Base-by-base conservation (phyloP, 2,113 vertebrate species). In the Reinhardtius hippoglossoides region DNA sequence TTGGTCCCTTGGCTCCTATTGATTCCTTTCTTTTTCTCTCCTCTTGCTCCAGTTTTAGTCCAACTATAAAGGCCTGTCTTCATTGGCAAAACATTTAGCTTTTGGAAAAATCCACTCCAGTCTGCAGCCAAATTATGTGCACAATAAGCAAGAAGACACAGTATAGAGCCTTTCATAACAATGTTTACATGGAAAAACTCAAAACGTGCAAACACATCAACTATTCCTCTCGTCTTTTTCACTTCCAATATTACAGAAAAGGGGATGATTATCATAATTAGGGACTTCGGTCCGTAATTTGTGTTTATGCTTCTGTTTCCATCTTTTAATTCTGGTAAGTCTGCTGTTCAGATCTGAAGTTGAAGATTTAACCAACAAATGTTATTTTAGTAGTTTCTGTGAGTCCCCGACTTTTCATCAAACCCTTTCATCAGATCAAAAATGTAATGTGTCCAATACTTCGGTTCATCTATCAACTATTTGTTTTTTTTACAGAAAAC, bases 11-110 rank as follows among this genome's bases (percentile, higher is more conserved):
- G 78, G 71, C 79, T 73, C 27, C 26, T 89, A 93, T 91, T 80
- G 92, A 92, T 93, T 78, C 55, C 63, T 80, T 91, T 90, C 52
- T 77, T 20, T 78, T 73, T 59, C 70, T 80, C 71, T 74, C 54
- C 73, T 73, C 21, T 58, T 73, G 52, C 88, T 84, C 76, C 72
- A 26, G 81, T 72, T 80, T 74, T 80, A 69, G 23, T 83, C 65
- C 80, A 31, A 76, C 80, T 74, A 81, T 83, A 86, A 83, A 89
- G 67, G 35, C 61, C 50, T n/a, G 52, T 84, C 61, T 84, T 58
- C 69, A 58, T 59, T 71, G 58, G 77, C 68, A 83, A 88, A 76
- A 67, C 74, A 63, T 90, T 87, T 86, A 88, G 72, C 48, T 65
- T 78, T 75, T 84, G 69, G 81, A 83, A 71, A 82, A 82, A 75